Evolutionary conservation across 2,888 invertebrate species (phyloP).

Genomic region (Halocaridina rubra): DNA sequence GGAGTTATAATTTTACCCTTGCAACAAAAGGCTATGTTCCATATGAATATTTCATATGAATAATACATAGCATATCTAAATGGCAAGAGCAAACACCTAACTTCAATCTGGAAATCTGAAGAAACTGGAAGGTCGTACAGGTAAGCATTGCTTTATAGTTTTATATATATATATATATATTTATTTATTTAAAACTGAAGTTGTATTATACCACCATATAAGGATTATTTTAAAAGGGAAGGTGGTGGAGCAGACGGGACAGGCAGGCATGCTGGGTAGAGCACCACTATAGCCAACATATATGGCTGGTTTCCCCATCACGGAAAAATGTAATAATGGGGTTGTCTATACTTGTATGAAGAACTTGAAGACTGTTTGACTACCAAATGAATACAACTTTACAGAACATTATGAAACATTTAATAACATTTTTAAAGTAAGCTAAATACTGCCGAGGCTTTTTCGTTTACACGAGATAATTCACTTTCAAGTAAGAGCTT

Average conservation of each 20-base stretch:
- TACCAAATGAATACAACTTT: background rate
- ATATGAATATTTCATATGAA: slow-evolving; percentile 11
- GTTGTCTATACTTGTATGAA: no score
- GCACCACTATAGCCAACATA: slow-evolving; percentile 16
- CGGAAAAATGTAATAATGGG: background rate
- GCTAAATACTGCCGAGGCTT: background rate
- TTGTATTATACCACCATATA: no score
- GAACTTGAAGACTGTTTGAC: no score
- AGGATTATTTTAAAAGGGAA: no score
- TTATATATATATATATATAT: no score
- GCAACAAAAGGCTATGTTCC: background rate
- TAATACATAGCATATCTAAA: slow-evolving; percentile 20
- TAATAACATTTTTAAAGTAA: no score
- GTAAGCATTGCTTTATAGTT: slow-evolving; percentile 17
- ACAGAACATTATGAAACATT: no score
- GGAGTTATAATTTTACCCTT: background rate
- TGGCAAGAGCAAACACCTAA: slow-evolving; percentile 12
- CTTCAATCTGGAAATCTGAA: background rate
- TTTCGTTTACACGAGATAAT: no score
- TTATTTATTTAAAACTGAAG: no score
- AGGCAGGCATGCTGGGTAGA: slow-evolving; percentile 42
- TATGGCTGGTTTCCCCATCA: slow-evolving; percentile 3
- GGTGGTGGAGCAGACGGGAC: slow-evolving; percentile 37
- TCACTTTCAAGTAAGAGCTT: background rate
- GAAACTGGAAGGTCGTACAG: slow-evolving; percentile 1